A percentile compares a stretch with the other conserved stretches of the same genome.
These are phyloP conservation scores for Myotis findleyi DNA, from an alignment of 2,797 vertebrate genomes.

Conservation along the genomic window DNA sequence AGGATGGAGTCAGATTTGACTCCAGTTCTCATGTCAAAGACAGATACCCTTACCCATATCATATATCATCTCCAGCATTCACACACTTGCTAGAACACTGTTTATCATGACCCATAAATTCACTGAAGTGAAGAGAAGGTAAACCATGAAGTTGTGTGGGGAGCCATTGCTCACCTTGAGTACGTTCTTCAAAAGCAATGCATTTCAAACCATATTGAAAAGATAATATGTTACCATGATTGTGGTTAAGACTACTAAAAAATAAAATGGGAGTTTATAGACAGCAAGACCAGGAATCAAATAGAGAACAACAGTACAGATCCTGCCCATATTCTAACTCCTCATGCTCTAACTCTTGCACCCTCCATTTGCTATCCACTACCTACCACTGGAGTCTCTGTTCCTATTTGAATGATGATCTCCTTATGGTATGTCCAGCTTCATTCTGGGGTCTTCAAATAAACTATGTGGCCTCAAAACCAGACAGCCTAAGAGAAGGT, in stretches of 20 bases:
- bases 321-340: not conserved
- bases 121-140: not conserved
- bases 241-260: not conserved
- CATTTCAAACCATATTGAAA: not conserved
- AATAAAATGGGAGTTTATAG: not conserved
- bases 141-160: not conserved
- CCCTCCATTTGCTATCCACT: not conserved
- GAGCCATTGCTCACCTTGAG: not conserved
- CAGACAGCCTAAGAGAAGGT: not conserved
- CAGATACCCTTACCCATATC: not conserved
- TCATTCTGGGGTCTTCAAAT: not conserved
- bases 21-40: not conserved
- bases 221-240: not conserved
- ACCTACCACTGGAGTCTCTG: not conserved
- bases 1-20: not conserved
- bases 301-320: not conserved
- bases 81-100: not conserved
- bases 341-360: not conserved
- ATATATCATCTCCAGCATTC: not conserved
- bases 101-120: not conserved
- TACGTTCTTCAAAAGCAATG: not conserved
- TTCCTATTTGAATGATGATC: not conserved
- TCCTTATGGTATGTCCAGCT: not conserved
- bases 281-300: not conserved
- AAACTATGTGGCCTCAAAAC: not conserved